Conservation (phyloP, 1,140 invertebrate genomes). For the Sminthurinus signatus region DNA sequence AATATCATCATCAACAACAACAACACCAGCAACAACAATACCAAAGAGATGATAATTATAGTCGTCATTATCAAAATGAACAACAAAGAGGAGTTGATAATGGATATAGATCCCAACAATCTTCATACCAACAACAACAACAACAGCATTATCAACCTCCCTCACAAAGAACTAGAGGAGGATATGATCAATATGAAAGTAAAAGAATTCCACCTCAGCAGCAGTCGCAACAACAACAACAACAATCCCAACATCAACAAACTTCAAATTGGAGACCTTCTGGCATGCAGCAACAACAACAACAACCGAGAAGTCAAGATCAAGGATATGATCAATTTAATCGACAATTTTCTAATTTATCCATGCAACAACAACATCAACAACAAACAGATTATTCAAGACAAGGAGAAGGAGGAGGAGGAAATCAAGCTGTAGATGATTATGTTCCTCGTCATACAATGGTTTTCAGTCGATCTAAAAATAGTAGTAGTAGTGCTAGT, state of each 20-base stretch:
- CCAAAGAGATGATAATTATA: background rate
- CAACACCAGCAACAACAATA: background rate
- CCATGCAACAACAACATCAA: slow-evolving; percentile 4
- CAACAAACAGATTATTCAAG: background rate
- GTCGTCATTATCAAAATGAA: background rate
- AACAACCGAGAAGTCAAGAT: background rate
- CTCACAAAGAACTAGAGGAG: background rate
- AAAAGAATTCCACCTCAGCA: background rate
- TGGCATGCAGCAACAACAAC: background rate
- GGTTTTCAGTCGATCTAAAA: slow-evolving; percentile 21
- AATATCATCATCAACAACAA: background rate
- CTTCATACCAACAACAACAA: slow-evolving; percentile 9
- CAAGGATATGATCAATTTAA: background rate
- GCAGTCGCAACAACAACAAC: background rate
- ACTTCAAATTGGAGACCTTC: background rate
- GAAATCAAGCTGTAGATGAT: no score
- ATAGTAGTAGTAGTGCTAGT: background rate
- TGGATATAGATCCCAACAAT: no score
- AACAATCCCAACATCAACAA: background rate
- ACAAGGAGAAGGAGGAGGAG: no score
- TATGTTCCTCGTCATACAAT: no score
- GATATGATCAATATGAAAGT: background rate
- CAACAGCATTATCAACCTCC: background rate
- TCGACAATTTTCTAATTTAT: background rate
- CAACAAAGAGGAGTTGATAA: no score